Conservation (phyloP, 2,888 invertebrate genomes). For the Polylopha cassiicola region DNA sequence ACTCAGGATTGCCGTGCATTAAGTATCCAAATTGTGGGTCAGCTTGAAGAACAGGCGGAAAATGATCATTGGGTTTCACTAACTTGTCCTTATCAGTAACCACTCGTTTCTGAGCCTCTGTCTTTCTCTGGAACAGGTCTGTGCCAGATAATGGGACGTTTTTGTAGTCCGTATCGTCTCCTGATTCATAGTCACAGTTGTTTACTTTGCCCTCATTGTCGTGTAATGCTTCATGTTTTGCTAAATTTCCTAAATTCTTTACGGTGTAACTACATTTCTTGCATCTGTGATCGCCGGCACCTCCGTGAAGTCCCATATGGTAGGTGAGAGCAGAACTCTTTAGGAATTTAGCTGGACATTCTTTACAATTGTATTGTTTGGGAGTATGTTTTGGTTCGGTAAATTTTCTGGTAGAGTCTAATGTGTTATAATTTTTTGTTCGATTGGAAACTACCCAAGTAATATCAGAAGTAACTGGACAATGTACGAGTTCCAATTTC, state of each 20-base stretch:
- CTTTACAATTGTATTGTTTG: conserved; percentile 74
- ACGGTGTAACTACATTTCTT: conserved; percentile 83
- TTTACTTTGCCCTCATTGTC: conserved; percentile 53
- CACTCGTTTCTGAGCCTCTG: conserved; percentile 76
- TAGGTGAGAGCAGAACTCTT: conserved; percentile 83
- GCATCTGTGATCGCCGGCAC: conserved; percentile 81
- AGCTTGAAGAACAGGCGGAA: conserved; percentile 71
- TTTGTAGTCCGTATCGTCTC: conserved; percentile 68
- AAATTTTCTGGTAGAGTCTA: conserved; percentile 41
- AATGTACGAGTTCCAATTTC: conserved; percentile 63
- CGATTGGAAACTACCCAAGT: conserved; percentile 67
- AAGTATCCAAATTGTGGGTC: conserved; percentile 82
- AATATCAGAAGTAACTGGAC: conserved; percentile 45
- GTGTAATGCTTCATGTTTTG: conserved; percentile 79
- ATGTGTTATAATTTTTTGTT: conserved; percentile 42
- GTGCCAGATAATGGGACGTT: conserved; percentile 80
- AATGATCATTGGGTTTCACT: conserved; percentile 73
- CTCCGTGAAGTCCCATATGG: conserved; percentile 82
- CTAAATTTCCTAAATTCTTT: conserved; percentile 81
- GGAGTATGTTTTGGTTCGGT: conserved; percentile 49
- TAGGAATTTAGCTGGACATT: conserved; percentile 85
- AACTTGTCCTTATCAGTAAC: conserved; percentile 68
- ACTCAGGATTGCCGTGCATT: conserved; percentile 86
- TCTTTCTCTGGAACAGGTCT: conserved; percentile 80
- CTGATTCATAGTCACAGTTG: conserved; percentile 66